Conservation (phyloP, 2,888 invertebrate species). For the Hedya salicella region DNA sequence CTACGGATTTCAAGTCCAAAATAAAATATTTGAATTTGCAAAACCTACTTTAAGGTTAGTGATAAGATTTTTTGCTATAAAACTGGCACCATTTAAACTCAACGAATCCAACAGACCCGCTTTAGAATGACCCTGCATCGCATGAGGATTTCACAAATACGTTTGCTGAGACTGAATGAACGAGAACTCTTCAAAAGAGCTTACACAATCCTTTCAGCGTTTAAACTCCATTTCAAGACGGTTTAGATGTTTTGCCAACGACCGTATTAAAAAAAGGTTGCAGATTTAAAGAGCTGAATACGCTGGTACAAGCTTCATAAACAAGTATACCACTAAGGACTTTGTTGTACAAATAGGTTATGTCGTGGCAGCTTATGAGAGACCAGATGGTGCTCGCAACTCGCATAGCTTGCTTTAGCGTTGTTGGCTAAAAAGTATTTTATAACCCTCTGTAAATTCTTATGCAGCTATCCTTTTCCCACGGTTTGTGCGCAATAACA, state of each 20-base stretch:
- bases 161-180: slow-evolving; percentile 7
- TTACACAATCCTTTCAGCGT: slow-evolving; percentile 21
- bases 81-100: too few species aligned
- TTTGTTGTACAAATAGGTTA: not conserved
- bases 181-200: slow-evolving; percentile 16
- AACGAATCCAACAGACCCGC: slow-evolving; percentile 4
- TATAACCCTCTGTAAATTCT: too few species aligned
- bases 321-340: not conserved
- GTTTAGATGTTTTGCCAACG: not conserved
- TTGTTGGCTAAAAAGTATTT: too few species aligned
- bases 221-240: slow-evolving; percentile 17
- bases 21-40: too few species aligned
- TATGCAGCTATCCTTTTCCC: too few species aligned
- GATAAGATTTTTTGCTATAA: too few species aligned
- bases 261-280: not conserved
- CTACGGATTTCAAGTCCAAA: too few species aligned
- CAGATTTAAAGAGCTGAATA: not conserved
- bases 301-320: not conserved
- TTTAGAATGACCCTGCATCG: slow-evolving; percentile 11
- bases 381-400: too few species aligned
- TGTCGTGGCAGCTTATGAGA: too few species aligned
- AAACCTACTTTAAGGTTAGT: too few species aligned
- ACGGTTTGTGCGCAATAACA: too few species aligned
- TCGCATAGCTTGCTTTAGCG: too few species aligned
- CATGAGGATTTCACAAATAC: slow-evolving; percentile 25